Base-by-base conservation (phyloP, 2,888 invertebrate species). In the Oxytorus armatus region DNA sequence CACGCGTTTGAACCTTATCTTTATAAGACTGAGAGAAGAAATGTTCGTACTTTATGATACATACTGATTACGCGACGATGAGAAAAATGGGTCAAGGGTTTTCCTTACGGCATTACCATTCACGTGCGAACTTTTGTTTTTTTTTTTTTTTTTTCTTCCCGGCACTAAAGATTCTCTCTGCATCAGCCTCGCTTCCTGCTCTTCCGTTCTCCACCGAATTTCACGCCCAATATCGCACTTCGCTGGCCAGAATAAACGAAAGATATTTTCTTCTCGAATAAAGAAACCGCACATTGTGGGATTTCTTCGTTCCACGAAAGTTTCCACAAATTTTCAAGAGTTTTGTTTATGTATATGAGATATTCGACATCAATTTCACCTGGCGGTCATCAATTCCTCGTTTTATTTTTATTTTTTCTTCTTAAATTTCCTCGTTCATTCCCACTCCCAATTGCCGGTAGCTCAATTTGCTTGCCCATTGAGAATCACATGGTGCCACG, bases 11-110 rank as follows among this genome's bases (percentile, higher is more conserved):
- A 14, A 66, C 18, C 59, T 68, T 55, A n/a, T 72, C 39, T 51
- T 25, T 55, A 36, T 25, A n/a, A 39, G 47, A 57, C 51, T 51
- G 47, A 29, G n/a, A 16, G 25, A 21, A 73, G 29, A 25, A 16
- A 11, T 61, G 66, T 59, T 57, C 39, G 14, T 42, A 29, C 23
- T 16, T 11, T 59, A 14, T 68, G 36, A 11, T 42, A 18, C 44
- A 23, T 23, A 44, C 7, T 21, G 44, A 61, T 57, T 47, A 63
- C 63, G 29, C 33, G 42, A 53, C 39, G 3, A 33, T 39, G 33
- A 44, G 16, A 57, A 36, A 61, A 68, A 25, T 36, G 39, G 61
- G 73, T 68, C 78, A 61, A 73, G 68, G 36, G 47, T 68, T 61
- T 33, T 49, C 68, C 14, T 18, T 49, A 0, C 21, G 10, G 51